Conservation (phyloP, 2,113 vertebrate species). For the Esox niger region DNA sequence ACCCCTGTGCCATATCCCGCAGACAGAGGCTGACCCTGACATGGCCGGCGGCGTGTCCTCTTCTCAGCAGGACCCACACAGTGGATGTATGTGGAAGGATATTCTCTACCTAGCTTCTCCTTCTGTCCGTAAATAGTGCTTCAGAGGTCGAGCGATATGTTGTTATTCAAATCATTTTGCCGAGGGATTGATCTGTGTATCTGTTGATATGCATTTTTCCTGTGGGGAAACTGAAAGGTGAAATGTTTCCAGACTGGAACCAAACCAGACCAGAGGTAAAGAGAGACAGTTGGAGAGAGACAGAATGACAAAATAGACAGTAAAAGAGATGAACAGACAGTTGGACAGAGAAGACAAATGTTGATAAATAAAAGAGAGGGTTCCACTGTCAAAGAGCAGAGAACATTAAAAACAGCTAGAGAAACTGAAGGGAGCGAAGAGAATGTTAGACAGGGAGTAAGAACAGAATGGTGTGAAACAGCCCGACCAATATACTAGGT, state of each 20-base stretch:
- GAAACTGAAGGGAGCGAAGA: neutral
- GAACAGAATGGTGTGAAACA: constrained; percentile 4
- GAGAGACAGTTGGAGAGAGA: constrained; percentile 1
- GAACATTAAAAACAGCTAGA: constrained; percentile 13
- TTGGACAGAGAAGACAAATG: neutral
- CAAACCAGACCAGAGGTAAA: constrained; percentile 66
- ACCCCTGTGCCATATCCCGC: constrained; percentile 24
- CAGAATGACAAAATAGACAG: constrained; percentile 5
- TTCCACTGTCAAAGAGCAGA: neutral
- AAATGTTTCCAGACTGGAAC: too few relatives aligned
- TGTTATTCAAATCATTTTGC: too few relatives aligned
- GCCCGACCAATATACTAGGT: too few relatives aligned
- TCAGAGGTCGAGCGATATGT: too few relatives aligned
- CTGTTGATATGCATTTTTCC: too few relatives aligned
- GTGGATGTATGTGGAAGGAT: constrained; percentile 11
- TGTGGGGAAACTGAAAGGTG: too few relatives aligned
- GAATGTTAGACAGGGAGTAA: constrained; percentile 1
- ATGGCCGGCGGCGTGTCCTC: constrained; percentile 15
- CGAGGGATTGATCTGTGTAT: too few relatives aligned
- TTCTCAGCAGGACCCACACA: neutral
- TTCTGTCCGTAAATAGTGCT: neutral
- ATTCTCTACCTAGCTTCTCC: constrained; percentile 10
- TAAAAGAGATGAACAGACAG: constrained; percentile 13
- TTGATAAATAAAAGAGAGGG: neutral
- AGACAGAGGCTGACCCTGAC: constrained; percentile 13